A percentile compares a stretch with the other conserved stretches of the same genome.
Evolutionary conservation across 1,140 invertebrate genomes (phyloP).

Genomic region (Hycleus phaleratus): DNA sequence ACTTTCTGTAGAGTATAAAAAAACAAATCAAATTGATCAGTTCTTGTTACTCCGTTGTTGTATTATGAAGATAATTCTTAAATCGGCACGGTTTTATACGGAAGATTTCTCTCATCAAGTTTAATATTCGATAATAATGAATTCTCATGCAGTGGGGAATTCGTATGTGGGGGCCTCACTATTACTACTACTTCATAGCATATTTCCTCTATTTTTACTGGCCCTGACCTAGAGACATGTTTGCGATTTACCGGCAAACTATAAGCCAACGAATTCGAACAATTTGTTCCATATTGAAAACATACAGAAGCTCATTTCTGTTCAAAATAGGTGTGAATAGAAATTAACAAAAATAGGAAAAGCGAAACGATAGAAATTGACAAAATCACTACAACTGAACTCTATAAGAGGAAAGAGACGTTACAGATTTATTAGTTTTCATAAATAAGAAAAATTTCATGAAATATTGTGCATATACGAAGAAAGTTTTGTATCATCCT

Average conservation of each 20-base stretch:
- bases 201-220: constrained; percentile 15
- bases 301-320: too few species aligned
- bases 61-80: constrained; percentile 15
- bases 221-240: constrained; percentile 27
- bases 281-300: too few species aligned
- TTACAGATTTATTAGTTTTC: too few species aligned
- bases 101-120: constrained; percentile 15
- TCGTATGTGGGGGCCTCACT: constrained; percentile 6
- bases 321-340: too few species aligned
- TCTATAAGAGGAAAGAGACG: too few species aligned
- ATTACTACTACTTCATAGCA: neutral
- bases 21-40: too few species aligned
- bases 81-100: constrained; percentile 27
- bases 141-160: constrained; percentile 20
- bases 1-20: constrained; percentile 14
- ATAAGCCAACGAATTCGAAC: too few species aligned
- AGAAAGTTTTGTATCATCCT: constrained; percentile 12
- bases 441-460: neutral
- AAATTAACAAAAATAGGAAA: too few species aligned
- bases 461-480: constrained; percentile 7
- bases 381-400: too few species aligned
- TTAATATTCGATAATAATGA: constrained; percentile 12
- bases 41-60: neutral
- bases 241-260: constrained; percentile 12
- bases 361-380: too few species aligned